Evolutionary conservation across 2,113 vertebrate genomes (phyloP), one percentile per base, ranked within the genome.

Genomic region (Esox niger): DNA sequence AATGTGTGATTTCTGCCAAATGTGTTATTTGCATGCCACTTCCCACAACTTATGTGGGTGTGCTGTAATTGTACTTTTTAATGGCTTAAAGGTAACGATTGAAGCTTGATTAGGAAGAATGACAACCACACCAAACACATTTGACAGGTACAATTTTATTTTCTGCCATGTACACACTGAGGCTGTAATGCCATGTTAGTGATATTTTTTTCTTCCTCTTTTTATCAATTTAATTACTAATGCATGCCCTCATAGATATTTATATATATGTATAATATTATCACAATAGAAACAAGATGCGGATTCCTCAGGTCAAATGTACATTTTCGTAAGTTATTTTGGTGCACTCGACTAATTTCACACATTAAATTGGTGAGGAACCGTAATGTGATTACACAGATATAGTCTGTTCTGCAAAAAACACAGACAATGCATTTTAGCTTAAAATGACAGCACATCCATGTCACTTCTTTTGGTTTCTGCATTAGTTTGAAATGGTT

Each of bases 201-300:
- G 90, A 90, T 93, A 92, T 80, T 79, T 79, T 64, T 15, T 79
- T 87, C 84, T 86, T 35, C 77, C 88, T 91, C 90, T 79, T 83
- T 52, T 64, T 78, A 70, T 71, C 81, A 77, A 89, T 91, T 92
- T 91, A 74, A 78, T 94, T 92, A 93, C 91, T 94, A 94, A 92
- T 91, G 95, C 95, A 97, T 97, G 95, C 95, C 95, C 91, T 93
- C 89, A 89, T 92, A 96, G 90, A 94, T 96, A 95, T 91, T 95
- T 90, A 94, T 91, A 79, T 74, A 77, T 82, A 80, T 85, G 74
- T 80, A 94, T 93, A 94, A 91, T 92, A 90, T 93, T 90, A 94
- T 94, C 94, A 96, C 93, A 91, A 95, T 95, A 92, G 93, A 93
- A 95, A 95, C 93, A 95, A 93, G 93, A 95, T 95, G 94, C 93